These are phyloP conservation scores for Ichneumon xanthorius DNA, from an alignment of 2,888 invertebrate genomes.

Conservation along the genomic window DNA sequence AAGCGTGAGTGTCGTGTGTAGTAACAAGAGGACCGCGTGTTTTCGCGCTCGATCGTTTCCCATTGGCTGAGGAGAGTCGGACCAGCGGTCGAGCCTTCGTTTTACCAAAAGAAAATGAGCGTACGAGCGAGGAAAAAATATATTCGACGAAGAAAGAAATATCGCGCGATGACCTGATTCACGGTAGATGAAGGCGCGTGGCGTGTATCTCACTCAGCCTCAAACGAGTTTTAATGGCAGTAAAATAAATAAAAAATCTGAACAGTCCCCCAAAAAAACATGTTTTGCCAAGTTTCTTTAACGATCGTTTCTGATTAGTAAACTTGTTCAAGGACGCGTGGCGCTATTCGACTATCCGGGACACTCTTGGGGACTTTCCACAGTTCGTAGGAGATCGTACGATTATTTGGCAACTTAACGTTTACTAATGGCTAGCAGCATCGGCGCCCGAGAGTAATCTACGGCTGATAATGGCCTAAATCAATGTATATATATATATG, in stretches of 20 bases:
- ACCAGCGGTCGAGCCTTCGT: constrained; percentile 61
- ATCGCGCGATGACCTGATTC: constrained; percentile 28
- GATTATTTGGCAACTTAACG: not conserved
- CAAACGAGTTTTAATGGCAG: not conserved
- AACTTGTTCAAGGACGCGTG: not conserved
- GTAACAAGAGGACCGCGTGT: constrained; percentile 47
- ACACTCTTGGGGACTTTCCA: not conserved
- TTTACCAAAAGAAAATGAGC: constrained; percentile 23
- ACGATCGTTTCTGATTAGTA: not conserved
- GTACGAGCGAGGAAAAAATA: constrained; percentile 10
- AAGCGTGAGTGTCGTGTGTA: constrained; percentile 36
- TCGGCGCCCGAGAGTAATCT: not conserved
- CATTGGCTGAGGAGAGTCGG: constrained; percentile 60
- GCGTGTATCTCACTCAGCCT: not conserved
- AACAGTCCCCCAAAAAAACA: too few species aligned
- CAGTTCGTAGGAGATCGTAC: not conserved
- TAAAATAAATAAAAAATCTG: not conserved
- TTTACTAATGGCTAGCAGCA: not conserved
- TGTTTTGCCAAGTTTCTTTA: not conserved
- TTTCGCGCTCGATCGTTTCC: constrained; percentile 27
- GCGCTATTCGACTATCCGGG: not conserved
- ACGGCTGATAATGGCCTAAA: not conserved
- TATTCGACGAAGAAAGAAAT: constrained; percentile 23
- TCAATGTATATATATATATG: too few species aligned
- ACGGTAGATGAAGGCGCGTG: constrained; percentile 8